A percentile compares a stretch with the other conserved stretches of the same genome.
phyloP scores from a whole-genome alignment of 2,888 invertebrate genomes.

The Pachymerium ferrugineum region DNA sequence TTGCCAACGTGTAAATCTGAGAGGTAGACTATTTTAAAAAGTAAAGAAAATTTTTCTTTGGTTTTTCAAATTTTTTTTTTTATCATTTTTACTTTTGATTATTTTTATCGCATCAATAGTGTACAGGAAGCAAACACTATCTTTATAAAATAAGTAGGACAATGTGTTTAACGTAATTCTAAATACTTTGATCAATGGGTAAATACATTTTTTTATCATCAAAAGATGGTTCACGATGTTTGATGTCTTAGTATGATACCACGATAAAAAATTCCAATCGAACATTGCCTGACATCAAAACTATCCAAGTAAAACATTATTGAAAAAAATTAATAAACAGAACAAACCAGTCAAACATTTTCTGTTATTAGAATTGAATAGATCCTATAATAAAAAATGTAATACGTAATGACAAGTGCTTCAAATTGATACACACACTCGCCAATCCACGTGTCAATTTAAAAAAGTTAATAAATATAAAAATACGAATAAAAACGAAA shows the following conservation, averaged over 20 bases:
- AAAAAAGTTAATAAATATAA: no score
- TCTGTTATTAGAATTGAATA: neutral
- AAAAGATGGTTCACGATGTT: no score
- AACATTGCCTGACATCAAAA: neutral
- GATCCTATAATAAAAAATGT: neutral
- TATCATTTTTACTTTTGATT: neutral
- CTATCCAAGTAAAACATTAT: neutral
- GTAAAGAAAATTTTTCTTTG: neutral
- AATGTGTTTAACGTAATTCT: neutral
- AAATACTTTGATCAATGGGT: neutral
- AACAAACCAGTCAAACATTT: neutral
- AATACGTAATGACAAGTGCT: no score
- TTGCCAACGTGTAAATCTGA: no score
- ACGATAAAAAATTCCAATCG: no score
- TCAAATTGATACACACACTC: no score
- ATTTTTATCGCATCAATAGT: neutral
- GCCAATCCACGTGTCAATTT: no score
- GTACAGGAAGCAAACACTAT: neutral
- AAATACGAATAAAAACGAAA: no score
- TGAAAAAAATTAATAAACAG: neutral
- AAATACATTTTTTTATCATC: constrained; percentile 6
- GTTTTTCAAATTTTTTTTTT: neutral
- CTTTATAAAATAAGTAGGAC: neutral
- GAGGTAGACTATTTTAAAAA: no score
- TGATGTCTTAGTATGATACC: no score